Conservation (phyloP, 2,113 vertebrate species). For the Oenanthe oenanthe region DNA sequence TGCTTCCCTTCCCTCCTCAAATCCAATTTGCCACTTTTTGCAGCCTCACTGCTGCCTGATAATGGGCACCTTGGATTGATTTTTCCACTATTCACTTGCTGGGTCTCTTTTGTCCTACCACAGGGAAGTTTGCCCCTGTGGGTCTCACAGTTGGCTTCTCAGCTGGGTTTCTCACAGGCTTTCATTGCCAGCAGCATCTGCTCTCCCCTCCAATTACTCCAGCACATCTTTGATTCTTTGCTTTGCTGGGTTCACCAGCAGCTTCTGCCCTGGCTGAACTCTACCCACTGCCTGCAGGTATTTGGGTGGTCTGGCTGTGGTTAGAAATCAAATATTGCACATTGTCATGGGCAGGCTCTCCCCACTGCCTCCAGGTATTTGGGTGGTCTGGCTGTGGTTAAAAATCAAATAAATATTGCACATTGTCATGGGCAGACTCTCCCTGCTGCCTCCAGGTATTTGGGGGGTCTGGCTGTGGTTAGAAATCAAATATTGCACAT, state of each 20-base stretch:
- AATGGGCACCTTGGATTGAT: slow-evolving; percentile 25
- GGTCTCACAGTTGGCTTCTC: slow-evolving; percentile 44
- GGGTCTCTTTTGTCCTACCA: slow-evolving; percentile 41
- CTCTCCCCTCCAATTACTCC: slow-evolving; percentile 45
- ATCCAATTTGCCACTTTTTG: neutral
- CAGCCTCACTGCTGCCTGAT: neutral
- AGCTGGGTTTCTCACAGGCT: slow-evolving; percentile 6
- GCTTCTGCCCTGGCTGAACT: neutral
- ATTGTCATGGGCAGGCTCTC: neutral
- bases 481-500: neutral
- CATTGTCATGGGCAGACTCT: neutral
- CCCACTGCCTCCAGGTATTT: neutral
- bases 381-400: neutral
- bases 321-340: neutral
- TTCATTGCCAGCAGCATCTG: slow-evolving; percentile 48
- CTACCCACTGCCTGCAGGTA: neutral
- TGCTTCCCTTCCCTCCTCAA: neutral
- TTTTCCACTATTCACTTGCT: neutral
- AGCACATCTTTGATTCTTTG: neutral
- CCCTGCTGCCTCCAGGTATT: no score
- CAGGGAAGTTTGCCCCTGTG: slow-evolving; percentile 34
- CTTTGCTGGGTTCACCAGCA: neutral
- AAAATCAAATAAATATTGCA: neutral
- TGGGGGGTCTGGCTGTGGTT: no score
- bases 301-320: neutral